These are phyloP conservation scores for Penaeus vannamei DNA, from an alignment of 1,140 invertebrate species.

Conservation along the genomic window DNA sequence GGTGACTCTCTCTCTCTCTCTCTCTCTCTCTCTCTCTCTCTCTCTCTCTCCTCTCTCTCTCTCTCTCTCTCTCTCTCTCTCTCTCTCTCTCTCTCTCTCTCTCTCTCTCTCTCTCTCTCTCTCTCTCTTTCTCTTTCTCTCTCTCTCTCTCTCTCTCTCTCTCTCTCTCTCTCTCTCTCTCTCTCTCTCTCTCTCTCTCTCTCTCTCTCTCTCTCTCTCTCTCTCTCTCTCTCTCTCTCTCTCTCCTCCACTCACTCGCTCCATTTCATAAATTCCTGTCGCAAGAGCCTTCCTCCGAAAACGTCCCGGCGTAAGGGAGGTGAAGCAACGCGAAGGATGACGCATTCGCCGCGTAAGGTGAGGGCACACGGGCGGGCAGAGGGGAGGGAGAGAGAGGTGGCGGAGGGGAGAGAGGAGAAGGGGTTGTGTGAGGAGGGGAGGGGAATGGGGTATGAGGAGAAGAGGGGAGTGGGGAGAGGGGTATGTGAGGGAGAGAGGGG, in stretches of 20 bases:
- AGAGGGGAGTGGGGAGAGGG: neutral
- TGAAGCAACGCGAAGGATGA: too few relatives aligned
- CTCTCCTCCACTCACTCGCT: neutral
- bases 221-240: neutral
- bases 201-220: constrained; percentile 2
- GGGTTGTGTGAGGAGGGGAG: neutral
- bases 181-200: neutral
- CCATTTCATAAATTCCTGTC: too few relatives aligned
- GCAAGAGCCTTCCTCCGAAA: too few relatives aligned
- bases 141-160: neutral
- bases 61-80: neutral
- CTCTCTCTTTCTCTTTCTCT: neutral
- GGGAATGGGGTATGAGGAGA: neutral
- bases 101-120: neutral
- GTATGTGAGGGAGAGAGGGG: neutral
- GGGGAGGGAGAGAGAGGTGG: neutral
- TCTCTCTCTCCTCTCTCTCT: too few relatives aligned
- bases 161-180: neutral
- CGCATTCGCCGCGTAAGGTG: too few relatives aligned
- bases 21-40: too few relatives aligned
- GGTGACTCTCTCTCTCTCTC: too few relatives aligned
- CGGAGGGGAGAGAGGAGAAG: neutral
- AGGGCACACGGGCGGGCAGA: too few relatives aligned
- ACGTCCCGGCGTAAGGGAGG: too few relatives aligned
- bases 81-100: neutral